Base-by-base conservation (phyloP, 1,140 invertebrate genomes). In the Seison nebaliae region DNA sequence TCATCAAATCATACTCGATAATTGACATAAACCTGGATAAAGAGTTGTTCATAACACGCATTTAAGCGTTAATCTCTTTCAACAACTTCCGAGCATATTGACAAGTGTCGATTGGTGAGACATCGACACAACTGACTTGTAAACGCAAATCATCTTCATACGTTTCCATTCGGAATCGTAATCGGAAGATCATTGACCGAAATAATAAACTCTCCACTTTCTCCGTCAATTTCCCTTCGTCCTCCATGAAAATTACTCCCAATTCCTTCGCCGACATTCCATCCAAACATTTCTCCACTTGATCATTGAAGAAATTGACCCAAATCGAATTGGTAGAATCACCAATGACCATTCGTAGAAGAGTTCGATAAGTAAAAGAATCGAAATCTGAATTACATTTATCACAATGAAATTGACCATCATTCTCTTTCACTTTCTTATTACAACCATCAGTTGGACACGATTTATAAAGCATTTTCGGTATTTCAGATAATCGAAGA, bases 361-460 rank as follows among this genome's bases (percentile, higher is more conserved):
- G 14, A 5, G 88, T 55, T 29, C 81, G 65, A 59, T 78, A 83
- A 47, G 76, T 78, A 51, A 72, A 93, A 45, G 74, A 73, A 0
- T 72, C 69, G 52, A 67, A 77, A 41, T 78, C 74, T 30, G 68
- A 63, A 44, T 72, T 67, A 54, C 86, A 96, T 55, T 91, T 91
- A 54, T 94, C 86, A 55, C 88, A 96, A 42, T 78, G 66, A 52
- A 71, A 94, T 45, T 72, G 64, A 5, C 74, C 76, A 53, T 81
- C 80, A 29, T 73, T 69, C 50, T 72, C 66, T 59, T 91, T 81
- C 1, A 73, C 67, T 57, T 94, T 93, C 51, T 91, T 93, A 49
- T 86, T 84, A 54, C 83, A 93, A 26, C 68, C 66, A 8, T 72
- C 66, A 36, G 65, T 63, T 0, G 80, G 75, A 49, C 84, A 93